A percentile compares a stretch with the other conserved stretches of the same genome.
These are phyloP conservation scores for Pangasius djambal DNA, from an alignment of 2,797 vertebrate species.

Conservation along the genomic window DNA sequence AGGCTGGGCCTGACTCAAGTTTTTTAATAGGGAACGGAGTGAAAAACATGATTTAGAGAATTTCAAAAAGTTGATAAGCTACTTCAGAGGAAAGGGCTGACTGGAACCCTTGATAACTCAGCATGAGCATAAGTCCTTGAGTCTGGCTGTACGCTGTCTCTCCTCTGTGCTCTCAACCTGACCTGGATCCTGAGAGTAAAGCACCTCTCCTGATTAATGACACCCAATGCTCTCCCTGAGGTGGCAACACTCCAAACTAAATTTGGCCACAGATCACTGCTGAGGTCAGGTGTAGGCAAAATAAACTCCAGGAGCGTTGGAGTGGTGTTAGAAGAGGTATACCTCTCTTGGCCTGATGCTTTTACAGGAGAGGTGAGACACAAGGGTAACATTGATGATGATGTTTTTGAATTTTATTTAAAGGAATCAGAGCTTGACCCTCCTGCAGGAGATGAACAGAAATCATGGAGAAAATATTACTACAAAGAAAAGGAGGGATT, in stretches of 20 bases:
- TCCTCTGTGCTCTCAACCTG: conserved; percentile 52
- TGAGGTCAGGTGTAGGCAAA: conserved; percentile 64
- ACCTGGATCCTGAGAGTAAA: conserved; percentile 60
- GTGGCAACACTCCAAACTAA: conserved; percentile 66
- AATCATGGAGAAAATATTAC: conserved; percentile 57
- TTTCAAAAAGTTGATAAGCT: conserved; percentile 29
- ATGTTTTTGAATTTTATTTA: conserved; percentile 61
- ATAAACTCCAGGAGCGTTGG: conserved; percentile 57
- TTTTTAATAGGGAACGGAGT: conserved; percentile 45
- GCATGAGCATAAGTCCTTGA: conserved; percentile 33
- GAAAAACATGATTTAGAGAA: conserved; percentile 1
- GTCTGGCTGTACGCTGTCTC: conserved; percentile 29
- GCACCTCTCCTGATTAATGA: conserved; percentile 62
- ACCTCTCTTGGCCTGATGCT: conserved; percentile 48
- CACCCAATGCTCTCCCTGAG: conserved; percentile 55
- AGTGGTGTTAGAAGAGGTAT: conserved; percentile 49
- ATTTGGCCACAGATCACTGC: conserved; percentile 65
- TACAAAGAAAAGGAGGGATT: conserved; percentile 56
- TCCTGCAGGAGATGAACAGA: conserved; percentile 51
- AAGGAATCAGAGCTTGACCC: conserved; percentile 51
- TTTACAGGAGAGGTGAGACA: conserved; percentile 50
- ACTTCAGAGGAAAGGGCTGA: conserved; percentile 42
- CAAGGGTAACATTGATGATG: conserved; percentile 57
- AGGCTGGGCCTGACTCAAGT: conserved; percentile 38
- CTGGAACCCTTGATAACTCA: conserved; percentile 40